Base-by-base conservation (phyloP, 2,113 vertebrate genomes). In the Hippocampus zosterae region DNA sequence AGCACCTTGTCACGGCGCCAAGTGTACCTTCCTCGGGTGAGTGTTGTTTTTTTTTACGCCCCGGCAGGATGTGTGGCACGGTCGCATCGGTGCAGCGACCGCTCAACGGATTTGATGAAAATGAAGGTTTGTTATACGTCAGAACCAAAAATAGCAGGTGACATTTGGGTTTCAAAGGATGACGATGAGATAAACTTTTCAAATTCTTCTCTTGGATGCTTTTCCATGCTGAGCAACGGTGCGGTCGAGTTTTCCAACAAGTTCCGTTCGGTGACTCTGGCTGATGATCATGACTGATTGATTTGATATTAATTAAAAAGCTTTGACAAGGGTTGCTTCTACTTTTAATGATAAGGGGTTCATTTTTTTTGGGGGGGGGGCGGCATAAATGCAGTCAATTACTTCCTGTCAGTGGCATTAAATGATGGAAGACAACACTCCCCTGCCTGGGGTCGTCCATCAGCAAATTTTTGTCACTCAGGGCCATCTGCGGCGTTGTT, bases 381-480 rank as follows among this genome's bases (percentile, higher is more conserved):
- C 2, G 3, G 29, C 5, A 76, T 68, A 74, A 84, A 77, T 73
- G 74, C 73, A 74, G 77, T 69, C 72, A 72, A 79, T 75, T 75
- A 81, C 37, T 48, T 52, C 11, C 41, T 13, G 8, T 33, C 50
- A 61, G 15, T 0, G 42, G 37, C 40, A 62, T 71, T 37, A 75
- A 61, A n/a, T 41, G 16, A 27, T 62, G 59, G 67, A 60, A 63
- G 40, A 63, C 69, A 53, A 50, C 15, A 18, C 50, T 71, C 52
- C 18, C 48, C 33, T 21, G 57, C 63, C 60, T 55, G n/a, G 16
- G 16, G 48, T 68, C 73, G 48, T 68, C 73, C 70, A 56, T 74
- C 74, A 64, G 59, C 67, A 83, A 76, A 68, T 79, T 84, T 44
- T 80, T 77, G 52, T 81, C 83, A 81, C 62, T 81, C 82, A 79